These are phyloP conservation scores for Anomalospiza imberbis DNA, from an alignment of 2,797 vertebrate genomes.

Conservation along the genomic window DNA sequence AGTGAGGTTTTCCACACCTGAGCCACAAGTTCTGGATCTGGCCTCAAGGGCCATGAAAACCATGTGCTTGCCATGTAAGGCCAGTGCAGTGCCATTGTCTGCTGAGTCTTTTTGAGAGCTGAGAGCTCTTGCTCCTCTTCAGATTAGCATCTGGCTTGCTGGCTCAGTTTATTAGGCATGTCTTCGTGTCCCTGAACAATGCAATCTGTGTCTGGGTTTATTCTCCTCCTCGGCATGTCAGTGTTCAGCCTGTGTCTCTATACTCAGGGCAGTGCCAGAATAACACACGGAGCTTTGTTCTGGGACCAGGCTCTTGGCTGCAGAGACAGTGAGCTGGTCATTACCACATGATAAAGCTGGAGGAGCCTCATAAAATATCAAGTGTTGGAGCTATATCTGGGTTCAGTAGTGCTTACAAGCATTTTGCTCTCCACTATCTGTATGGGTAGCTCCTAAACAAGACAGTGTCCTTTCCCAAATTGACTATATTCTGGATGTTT, in stretches of 20 bases:
- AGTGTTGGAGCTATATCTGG: not conserved
- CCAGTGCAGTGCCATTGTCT: not conserved
- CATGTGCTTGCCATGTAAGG: not conserved
- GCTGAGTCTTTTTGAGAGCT: not conserved
- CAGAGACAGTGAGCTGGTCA: not conserved
- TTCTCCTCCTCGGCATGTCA: not conserved
- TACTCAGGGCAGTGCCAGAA: not conserved
- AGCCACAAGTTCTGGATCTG: not conserved
- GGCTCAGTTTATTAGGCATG: not conserved
- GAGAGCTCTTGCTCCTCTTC: not conserved
- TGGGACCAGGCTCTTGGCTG: not conserved
- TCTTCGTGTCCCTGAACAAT: slow-evolving; percentile 15
- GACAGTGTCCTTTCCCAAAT: not conserved
- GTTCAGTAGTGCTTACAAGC: not conserved
- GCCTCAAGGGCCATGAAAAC: not conserved
- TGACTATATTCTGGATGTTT: not conserved
- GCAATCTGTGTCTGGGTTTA: not conserved
- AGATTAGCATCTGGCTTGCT: not conserved
- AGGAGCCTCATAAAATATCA: slow-evolving; percentile 19
- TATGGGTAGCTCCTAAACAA: not conserved
- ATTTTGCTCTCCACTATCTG: not conserved
- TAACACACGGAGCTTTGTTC: slow-evolving; percentile 42
- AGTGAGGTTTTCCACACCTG: not conserved
- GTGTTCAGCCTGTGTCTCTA: not conserved
- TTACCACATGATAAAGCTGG: slow-evolving; percentile 13